phyloP scores from a whole-genome alignment of 2,113 vertebrate species.

The Xiphorhynchus elegans region DNA sequence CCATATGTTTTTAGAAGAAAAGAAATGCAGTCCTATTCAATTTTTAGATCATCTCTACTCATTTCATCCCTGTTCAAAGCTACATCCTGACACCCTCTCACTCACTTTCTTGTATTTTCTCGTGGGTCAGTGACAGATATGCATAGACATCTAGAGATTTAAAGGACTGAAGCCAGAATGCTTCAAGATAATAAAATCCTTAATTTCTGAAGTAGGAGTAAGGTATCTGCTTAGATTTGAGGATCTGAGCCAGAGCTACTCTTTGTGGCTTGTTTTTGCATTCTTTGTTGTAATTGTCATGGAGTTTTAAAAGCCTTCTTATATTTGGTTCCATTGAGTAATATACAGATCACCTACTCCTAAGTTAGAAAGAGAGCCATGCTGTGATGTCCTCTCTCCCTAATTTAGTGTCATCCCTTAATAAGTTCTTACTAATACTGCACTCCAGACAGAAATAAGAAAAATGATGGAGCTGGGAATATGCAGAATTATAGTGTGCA shows the following conservation, averaged over 20 bases:
- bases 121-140: background rate
- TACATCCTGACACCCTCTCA: accelerated
- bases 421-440: background rate
- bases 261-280: background rate
- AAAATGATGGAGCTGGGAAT: background rate
- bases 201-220: background rate
- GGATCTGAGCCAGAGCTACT: background rate
- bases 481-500: background rate
- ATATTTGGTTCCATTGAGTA: background rate
- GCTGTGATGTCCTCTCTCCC: background rate
- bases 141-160: background rate
- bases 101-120: background rate
- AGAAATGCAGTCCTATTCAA: background rate
- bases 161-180: background rate
- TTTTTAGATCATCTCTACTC: background rate
- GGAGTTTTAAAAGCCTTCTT: background rate
- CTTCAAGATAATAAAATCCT: background rate
- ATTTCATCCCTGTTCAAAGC: background rate
- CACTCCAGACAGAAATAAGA: background rate
- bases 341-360: background rate
- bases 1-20: background rate
- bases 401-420: background rate
- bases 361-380: background rate
- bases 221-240: background rate
- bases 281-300: background rate